Evolutionary conservation across 2,888 invertebrate genomes (phyloP), one percentile per base, ranked within the genome.

Genomic region (Apoda limacodes): DNA sequence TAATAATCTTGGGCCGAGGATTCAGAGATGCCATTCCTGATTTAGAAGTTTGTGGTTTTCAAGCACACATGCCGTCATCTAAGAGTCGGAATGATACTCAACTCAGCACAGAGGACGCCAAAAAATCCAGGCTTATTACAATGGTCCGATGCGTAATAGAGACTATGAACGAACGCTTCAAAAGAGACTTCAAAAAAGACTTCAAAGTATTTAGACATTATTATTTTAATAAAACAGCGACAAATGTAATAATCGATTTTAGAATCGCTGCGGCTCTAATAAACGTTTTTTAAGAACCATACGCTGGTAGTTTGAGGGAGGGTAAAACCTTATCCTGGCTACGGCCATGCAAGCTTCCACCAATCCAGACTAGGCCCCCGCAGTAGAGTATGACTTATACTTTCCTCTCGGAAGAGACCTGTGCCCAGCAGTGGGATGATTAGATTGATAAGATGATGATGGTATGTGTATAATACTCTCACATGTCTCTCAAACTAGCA

Each of bases 191-290:
- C n/a, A n/a, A n/a, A 34, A 34, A 22, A 20, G 29, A 29, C 11
- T 34, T 28, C 7, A 30, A 30, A 19, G 19, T 30, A 12, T 30
- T 30, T 17, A 9, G 30, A 10, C 30, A 30, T 15, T 22, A 23
- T 17, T 30, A 23, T 11, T 23, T 15, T 17, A 30, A 23, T 30
- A 11, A 22, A 11, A 17, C 30, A 11, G 23, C 15, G 23, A 15
- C 11, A 3, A 11, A 35, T 14, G 28, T 36, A 28, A 28, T 24
- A 14, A 25, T 28, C 17, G 37, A 38, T 13, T 25, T 38, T 23
- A 17, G 17, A 15, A 38, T 38, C 23, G 34, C 37, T 26, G 37
- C 34, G 19, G 37, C 37, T 5, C n/a, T 38, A 24, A 38, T 22
- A 2, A 38, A 34, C 30, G 29, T 24, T 13, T 37, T 37, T 15